Evolutionary conservation across 2,888 invertebrate genomes (phyloP).

Genomic region (Spialia ferax): DNA sequence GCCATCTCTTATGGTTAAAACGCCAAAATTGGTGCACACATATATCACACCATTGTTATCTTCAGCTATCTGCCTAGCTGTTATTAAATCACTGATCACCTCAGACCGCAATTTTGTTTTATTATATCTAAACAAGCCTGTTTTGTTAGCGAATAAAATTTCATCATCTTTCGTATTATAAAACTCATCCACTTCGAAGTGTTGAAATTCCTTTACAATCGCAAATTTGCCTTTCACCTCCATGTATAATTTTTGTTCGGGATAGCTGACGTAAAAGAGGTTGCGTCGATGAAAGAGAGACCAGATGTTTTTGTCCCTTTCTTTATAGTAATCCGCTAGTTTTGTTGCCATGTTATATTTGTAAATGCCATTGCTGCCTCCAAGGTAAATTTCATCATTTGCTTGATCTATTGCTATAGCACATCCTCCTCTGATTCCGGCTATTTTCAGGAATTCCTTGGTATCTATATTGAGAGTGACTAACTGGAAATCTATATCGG

Average conservation of each 20-base stretch:
- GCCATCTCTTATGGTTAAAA: constrained; percentile 51
- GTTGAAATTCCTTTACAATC: constrained; percentile 63
- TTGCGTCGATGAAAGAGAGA: constrained; percentile 62
- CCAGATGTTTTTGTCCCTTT: constrained; percentile 68
- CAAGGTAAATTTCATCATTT: constrained; percentile 65
- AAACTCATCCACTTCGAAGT: constrained; percentile 67
- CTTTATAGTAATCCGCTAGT: constrained; percentile 64
- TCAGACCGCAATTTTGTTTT: constrained; percentile 48
- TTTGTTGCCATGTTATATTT: constrained; percentile 66
- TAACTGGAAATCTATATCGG: constrained; percentile 67
- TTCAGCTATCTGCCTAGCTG: constrained; percentile 67
- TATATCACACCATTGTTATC: constrained; percentile 64
- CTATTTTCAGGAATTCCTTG: constrained; percentile 58
- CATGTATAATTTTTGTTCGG: constrained; percentile 66
- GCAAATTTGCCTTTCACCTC: constrained; percentile 65
- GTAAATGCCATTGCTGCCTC: constrained; percentile 72
- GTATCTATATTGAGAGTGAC: constrained; percentile 59
- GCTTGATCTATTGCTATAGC: constrained; percentile 63
- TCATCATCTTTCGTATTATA: constrained; percentile 54
- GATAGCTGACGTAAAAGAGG: constrained; percentile 70
- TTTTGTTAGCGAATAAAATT: constrained; percentile 66
- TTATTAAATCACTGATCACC: constrained; percentile 57
- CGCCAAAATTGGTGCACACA: constrained; percentile 64
- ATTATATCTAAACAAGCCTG: constrained; percentile 63
- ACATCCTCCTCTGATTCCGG: constrained; percentile 67